phyloP scores from a whole-genome alignment of 2,888 invertebrate species.

The Drosophila mimetica region DNA sequence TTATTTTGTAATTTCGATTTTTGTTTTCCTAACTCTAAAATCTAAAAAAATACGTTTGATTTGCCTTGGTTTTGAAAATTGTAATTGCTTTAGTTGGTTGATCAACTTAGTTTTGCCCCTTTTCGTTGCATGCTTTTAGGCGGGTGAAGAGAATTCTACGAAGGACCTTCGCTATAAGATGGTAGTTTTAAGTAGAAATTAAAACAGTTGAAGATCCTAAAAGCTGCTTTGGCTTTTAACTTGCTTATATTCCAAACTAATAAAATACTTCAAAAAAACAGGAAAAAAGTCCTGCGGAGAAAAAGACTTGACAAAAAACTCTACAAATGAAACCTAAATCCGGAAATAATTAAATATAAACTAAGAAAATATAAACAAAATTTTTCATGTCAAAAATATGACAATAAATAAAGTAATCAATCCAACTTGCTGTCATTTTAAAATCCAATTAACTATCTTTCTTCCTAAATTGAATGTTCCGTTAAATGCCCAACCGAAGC shows the following conservation, averaged over 20 bases:
- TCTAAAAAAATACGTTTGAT: slow-evolving; percentile 7
- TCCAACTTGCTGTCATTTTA: too few relatives aligned
- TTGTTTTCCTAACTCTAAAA: slow-evolving; percentile 1
- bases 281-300: neutral
- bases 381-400: neutral
- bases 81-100: slow-evolving; percentile 33
- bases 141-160: neutral
- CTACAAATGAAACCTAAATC: neutral
- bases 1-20: slow-evolving; percentile 1
- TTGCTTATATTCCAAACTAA: too few relatives aligned
- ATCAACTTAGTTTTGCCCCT: slow-evolving; percentile 22
- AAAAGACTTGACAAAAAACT: neutral
- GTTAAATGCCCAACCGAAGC: neutral
- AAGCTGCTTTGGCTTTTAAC: neutral
- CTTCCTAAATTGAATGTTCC: too few relatives aligned
- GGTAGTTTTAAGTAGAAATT: neutral
- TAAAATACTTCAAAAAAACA: too few relatives aligned
- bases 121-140: slow-evolving; percentile 54
- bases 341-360: neutral
- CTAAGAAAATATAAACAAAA: neutral
- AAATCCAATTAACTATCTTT: too few relatives aligned
- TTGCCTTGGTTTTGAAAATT: slow-evolving; percentile 15
- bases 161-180: neutral
- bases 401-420: neutral
- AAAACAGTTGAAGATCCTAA: neutral